Evolutionary conservation across 2,888 invertebrate species (phyloP), one percentile per base, ranked within the genome.

Genomic region (Junonia oenone): DNA sequence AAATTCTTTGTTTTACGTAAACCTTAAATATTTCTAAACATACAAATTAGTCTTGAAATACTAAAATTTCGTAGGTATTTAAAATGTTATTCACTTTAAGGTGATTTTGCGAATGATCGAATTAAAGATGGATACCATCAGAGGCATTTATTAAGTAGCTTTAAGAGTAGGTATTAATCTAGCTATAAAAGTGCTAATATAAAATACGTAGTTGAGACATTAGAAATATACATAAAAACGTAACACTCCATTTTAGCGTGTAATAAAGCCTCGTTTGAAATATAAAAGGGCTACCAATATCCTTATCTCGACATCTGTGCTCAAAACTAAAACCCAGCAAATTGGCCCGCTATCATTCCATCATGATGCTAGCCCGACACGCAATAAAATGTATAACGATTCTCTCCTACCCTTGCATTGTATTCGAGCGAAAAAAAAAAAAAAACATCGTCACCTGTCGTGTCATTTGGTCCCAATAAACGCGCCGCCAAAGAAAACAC

Each of bases 401-500:
- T 86, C 84, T 76, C 71, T 83, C 66, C 75, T 65, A 69, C 68
- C 69, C 66, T 60, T 64, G 67, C 63, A 68, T 68, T 69, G 68
- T 70, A 65, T 64, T 65, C 65, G 17, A 54, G 29, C 50, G 56
- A 52, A 55, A 58, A 63, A 66, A 76, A n/a, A 43, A 38, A 82
- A 83, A 84, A 82, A 75, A 73, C 68, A 66, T 73, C 85, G 85
- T 88, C 90, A 90, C 89, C 90, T 90, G 90, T 87, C 88, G 87
- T 89, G 89, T 89, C 90, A 89, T 89, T 90, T 89, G 90, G 90
- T 83, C 67, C 82, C 83, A 83, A 85, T 86, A 84, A 85, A 83
- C 77, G 73, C 59, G 75, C 87, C 88, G 88, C 83, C 88, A 87
- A 88, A 88, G 85, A 86, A 85, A 83, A 82, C 75, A 81, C 65